Base-by-base conservation (phyloP, 2,888 invertebrate species). In the Onthophagus sagittarius region DNA sequence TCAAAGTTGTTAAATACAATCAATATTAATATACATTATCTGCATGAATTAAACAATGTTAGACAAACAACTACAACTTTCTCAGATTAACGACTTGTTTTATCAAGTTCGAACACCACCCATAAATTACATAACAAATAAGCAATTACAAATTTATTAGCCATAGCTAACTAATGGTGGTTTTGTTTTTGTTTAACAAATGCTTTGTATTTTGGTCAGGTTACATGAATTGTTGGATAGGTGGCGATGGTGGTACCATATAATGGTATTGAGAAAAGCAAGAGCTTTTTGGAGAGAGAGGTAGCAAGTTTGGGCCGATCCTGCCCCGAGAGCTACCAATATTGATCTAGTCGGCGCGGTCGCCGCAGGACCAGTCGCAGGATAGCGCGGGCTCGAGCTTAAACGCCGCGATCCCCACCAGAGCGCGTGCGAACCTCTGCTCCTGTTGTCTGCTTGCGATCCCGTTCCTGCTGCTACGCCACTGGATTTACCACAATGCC, bases 291-390 rank as follows among this genome's bases (percentile, higher is more conserved):
- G 67, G 67, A 67, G 31, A 32, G 31, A n/a, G n/a, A 32, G 39
- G 32, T 62, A 65, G 65, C 63, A 70, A 67, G 77, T 73, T 75
- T 77, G 77, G 75, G 77, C 77, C 77, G 76, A 74, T 69, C 74
- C 74, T 75, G 77, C 76, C 76, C 69, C 77, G 77, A 79, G 78
- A 78, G 79, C 79, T 81, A 81, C 84, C 83, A 80, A 83, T 84
- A 84, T 84, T 83, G 84, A 84, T 84, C 84, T 80, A 79, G 80
- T 79, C 79, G 81, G 75, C 79, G 79, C 78, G 78, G 79, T 75
- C 79, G 79, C 78, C 76, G 79, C 81, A 81, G 82, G 81, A 82
- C 82, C 81, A 83, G 82, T 83, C 82, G 81, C 81, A 82, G 83
- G 82, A 82, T 77, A 79, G 81, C 81, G 79, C 77, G 78, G 79